phyloP scores from a whole-genome alignment of 2,113 vertebrate genomes.

The Etia nguti region DNA sequence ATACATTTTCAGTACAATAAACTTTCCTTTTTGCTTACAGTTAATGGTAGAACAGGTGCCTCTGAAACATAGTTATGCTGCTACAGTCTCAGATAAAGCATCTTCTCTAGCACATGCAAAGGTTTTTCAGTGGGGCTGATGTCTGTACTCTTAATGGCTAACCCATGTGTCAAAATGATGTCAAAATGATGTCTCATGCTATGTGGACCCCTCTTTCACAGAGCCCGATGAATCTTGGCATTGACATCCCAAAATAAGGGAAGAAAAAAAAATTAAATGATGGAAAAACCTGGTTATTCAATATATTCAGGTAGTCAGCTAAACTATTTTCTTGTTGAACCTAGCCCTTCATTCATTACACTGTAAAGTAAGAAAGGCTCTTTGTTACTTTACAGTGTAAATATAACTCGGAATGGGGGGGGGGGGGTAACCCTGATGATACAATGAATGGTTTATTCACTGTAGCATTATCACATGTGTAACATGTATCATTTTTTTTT shows the following conservation, averaged over 20 bases:
- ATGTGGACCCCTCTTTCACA: not conserved
- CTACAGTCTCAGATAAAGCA: not conserved
- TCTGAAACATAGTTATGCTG: not conserved
- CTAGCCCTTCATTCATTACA: not conserved
- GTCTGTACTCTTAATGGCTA: not conserved
- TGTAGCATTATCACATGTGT: not conserved
- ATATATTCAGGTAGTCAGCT: not conserved
- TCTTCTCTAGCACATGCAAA: not conserved
- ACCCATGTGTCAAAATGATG: not conserved
- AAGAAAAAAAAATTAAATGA: not conserved
- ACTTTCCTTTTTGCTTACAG: not conserved
- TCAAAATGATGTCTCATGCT: not conserved
- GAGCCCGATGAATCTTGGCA: not conserved
- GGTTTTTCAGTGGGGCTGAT: not conserved
- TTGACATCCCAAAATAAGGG: not conserved
- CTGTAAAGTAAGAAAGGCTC: not conserved
- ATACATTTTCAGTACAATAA: not conserved
- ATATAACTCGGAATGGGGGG: not conserved
- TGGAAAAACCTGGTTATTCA: not conserved
- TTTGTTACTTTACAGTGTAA: not conserved
- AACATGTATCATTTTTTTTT: rapidly evolving
- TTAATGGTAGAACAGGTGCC: not conserved
- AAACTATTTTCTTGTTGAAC: not conserved
- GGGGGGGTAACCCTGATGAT: no score
- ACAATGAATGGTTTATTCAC: not conserved